phyloP scores from a whole-genome alignment of 1,140 invertebrate genomes.

The Fopius arisanus region DNA sequence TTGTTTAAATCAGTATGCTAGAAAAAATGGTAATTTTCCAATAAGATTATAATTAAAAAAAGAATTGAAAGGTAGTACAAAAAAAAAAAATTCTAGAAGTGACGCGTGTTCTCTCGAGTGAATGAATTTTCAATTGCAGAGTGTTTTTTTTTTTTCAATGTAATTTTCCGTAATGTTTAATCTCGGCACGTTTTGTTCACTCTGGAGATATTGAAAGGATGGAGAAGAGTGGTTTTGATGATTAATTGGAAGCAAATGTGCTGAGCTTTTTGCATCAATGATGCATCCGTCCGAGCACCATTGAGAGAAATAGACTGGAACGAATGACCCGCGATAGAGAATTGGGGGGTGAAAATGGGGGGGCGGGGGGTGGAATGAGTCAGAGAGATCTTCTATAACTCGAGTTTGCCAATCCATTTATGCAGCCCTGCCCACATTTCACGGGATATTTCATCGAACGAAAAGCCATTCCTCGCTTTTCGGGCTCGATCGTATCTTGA shows the following conservation, averaged over 20 bases:
- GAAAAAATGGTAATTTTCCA: too few species aligned
- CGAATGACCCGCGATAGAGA: constrained; percentile 13
- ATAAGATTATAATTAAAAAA: too few species aligned
- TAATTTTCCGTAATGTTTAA: too few species aligned
- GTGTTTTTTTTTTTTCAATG: too few species aligned
- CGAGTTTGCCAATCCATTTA: constrained; percentile 48
- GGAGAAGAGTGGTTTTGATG: neutral
- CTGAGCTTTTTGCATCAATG: constrained; percentile 1
- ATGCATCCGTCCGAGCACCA: constrained; percentile 14
- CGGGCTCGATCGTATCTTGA: too few species aligned
- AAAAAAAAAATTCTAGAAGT: too few species aligned
- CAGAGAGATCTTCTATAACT: constrained; percentile 5
- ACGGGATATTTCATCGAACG: constrained; percentile 46
- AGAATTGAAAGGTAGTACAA: too few species aligned
- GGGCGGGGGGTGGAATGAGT: neutral
- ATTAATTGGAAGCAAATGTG: constrained; percentile 1
- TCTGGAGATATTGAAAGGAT: neutral
- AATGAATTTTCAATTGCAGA: too few species aligned
- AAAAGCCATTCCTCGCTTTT: constrained; percentile 32
- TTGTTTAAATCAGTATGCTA: too few species aligned
- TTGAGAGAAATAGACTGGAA: constrained; percentile 29
- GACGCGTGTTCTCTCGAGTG: too few species aligned
- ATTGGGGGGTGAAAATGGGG: neutral
- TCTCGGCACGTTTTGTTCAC: too few species aligned
- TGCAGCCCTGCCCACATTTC: constrained; percentile 43